Base-by-base conservation (phyloP, 2,113 vertebrate genomes). In the Rhinichthys klamathensis region DNA sequence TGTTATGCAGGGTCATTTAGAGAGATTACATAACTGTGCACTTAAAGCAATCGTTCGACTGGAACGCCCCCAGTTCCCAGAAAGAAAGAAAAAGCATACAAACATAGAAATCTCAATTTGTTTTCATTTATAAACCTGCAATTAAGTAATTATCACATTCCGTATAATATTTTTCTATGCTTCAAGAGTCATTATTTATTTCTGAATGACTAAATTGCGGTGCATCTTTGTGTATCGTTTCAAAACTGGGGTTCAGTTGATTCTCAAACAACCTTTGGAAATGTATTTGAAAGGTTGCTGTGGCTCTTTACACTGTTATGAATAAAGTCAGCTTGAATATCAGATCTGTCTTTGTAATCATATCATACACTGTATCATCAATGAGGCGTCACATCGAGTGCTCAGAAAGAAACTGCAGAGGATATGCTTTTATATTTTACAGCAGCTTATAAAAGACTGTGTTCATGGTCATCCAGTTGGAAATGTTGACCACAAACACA, bases 81-180 rank as follows among this genome's bases (percentile, higher is more conserved):
- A 38, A 44, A 54, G 12, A 49, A 15, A 15, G 13, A 56, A 49
- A 18, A 79, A 18, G 63, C 56, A 38, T 18, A 60, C 10, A 85
- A 54, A 65, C 49, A 56, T 12, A 18, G 23, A 21, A 61, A 81
- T 63, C 41, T 81, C n/a, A 27, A 49, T 81, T 49, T 67, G 41
- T 49, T 80, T 41, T 54, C 4, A 54, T n/a, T 76, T 76, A 46
- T 73, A 73, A 73, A 73, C 38, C 35, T 63, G 58, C 77, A 80
- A 80, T 80, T 63, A 80, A 63, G 21, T 80, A 44, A 80, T 80
- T 80, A 80, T 79, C 76, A 79, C 56, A 79, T 79, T 38, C 21
- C 2, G 2, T 27, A 63, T 32, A 49, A 73, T 35, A 35, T n/a
- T 58, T 21, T 60, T 38, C 12, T 4, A 80, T 61, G 58, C 76